Evolutionary conservation across 2,888 invertebrate genomes (phyloP), one percentile per base, ranked within the genome.

Genomic region (Papilio protenor): DNA sequence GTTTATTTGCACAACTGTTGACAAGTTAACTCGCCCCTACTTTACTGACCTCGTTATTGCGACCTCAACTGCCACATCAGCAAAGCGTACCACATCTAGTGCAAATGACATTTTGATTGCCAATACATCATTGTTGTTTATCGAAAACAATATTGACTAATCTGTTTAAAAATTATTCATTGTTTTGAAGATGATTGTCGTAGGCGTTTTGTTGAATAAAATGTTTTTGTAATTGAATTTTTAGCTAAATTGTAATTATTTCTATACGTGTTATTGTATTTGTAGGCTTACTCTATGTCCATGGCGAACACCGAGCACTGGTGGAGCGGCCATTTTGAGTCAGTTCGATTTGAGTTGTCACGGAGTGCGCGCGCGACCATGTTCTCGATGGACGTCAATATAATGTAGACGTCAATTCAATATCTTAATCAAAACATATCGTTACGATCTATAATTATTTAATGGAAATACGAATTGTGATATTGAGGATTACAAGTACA

Each of bases 81-180:
- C n/a, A 40, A 40, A 40, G 12, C 27, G 12, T 76, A 76, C 57
- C 73, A 23, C 49, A 72, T 72, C 70, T 64, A 77, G 77, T 77
- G 77, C 40, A 77, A 73, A 77, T 73, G 77, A 77, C 77, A 72
- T 71, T 72, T 72, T 72, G 76, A 72, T 72, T 72, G 72, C 49
- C 33, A 64, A 66, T 52, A 77, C 72, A 73, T 72, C 61, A 64
- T 61, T 76, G 76, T 72, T 76, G 59, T 71, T 72, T 71, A 61
- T 49, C 6, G 61, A 40, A 59, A 40, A 40, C 40, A 40, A 40
- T 61, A 61, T 61, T 61, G n/a, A 16, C 27, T 59, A 61, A 27
- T 61, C 16, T 61, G 2, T 61, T 27, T 27, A 14, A 59, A 59
- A 23, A 59, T 11, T 4, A 23, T 59, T 23, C 59, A 27, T 61